phyloP scores from a whole-genome alignment of 2,888 invertebrate genomes.

The Seladonia tumulorum region DNA sequence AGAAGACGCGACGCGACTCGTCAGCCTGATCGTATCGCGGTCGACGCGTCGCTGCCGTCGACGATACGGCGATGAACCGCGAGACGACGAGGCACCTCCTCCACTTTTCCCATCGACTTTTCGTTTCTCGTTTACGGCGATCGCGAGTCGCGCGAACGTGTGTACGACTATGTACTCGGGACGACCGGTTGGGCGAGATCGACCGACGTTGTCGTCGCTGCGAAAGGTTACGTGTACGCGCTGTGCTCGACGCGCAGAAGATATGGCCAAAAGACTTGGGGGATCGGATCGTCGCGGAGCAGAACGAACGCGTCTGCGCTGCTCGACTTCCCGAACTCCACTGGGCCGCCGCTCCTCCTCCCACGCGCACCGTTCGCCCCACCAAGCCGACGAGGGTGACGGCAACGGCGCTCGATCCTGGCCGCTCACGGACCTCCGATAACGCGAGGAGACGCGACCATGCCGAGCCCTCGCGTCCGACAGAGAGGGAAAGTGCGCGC shows the following conservation, averaged over 20 bases:
- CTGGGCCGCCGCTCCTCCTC: slow-evolving; percentile 83
- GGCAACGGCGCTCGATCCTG: slow-evolving; percentile 78
- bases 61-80: slow-evolving; percentile 7
- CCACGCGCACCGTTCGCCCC: slow-evolving; percentile 79
- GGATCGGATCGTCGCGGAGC: slow-evolving; percentile 61
- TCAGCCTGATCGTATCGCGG: neutral
- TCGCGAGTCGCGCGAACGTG: neutral
- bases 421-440: slow-evolving; percentile 51
- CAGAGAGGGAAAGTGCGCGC: slow-evolving; percentile 32
- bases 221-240: neutral
- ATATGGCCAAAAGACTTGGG: slow-evolving; percentile 23
- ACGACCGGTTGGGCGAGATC: neutral
- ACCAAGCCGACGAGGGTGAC: slow-evolving; percentile 45
- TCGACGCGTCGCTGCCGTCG: slow-evolving; percentile 23
- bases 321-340: slow-evolving; percentile 83
- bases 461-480: slow-evolving; percentile 70
- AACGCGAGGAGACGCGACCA: slow-evolving; percentile 19
- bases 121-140: neutral
- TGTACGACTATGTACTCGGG: neutral
- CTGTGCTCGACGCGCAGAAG: neutral
- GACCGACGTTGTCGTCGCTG: neutral
- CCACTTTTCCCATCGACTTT: slow-evolving; percentile 39
- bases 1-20: slow-evolving; percentile 14
- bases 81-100: slow-evolving; percentile 14
- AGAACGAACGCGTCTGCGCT: slow-evolving; percentile 83